Evolutionary conservation across 2,888 invertebrate species (phyloP), one percentile per base, ranked within the genome.

Genomic region (Lamellibrachia satsuma): DNA sequence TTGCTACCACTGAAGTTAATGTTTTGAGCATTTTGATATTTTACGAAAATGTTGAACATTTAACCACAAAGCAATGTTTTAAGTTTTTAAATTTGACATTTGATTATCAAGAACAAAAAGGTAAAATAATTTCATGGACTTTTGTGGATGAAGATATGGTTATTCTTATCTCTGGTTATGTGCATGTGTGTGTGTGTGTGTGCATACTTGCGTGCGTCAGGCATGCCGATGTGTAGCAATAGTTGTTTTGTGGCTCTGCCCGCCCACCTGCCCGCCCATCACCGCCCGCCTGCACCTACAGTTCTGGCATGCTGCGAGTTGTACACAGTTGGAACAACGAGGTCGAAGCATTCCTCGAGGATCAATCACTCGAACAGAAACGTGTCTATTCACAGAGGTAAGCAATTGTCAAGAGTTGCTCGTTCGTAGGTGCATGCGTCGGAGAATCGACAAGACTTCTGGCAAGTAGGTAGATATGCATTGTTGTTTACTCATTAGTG

Each of bases 311-410:
- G 4, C 97, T 99, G 95, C 98, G 98, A 95, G 97, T 99, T 93
- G 97, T 99, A 92, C 97, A 96, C 91, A 93, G 96, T 91, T 96
- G 96, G 95, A 98, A 99, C 96, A 98, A 98, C 0, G 98, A 98
- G 92, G 98, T 98, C 95, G 98, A 98, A 96, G 97, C 97, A 94
- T 98, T 98, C 95, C 99, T 99, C 96, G 97, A 98, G 94, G 98
- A 98, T 95, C 98, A 98, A 97, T 98, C 98, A 94, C 97, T 98
- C 93, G 98, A 98, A 94, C 97, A 98, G 95, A 98, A 98, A 97
- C 97, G 97, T 94, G 97, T 97, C 0, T 98, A 98, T 96, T 97
- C 97, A 52, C 96, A 97, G 94, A 97, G 97, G 97, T 97, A 93
- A 92, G 93, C 91, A 0, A 4, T 92, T 27, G 55, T 55, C 55